These are phyloP conservation scores for Microcebus tavaratra DNA, from an alignment of 2,113 vertebrate genomes.

Conservation along the genomic window DNA sequence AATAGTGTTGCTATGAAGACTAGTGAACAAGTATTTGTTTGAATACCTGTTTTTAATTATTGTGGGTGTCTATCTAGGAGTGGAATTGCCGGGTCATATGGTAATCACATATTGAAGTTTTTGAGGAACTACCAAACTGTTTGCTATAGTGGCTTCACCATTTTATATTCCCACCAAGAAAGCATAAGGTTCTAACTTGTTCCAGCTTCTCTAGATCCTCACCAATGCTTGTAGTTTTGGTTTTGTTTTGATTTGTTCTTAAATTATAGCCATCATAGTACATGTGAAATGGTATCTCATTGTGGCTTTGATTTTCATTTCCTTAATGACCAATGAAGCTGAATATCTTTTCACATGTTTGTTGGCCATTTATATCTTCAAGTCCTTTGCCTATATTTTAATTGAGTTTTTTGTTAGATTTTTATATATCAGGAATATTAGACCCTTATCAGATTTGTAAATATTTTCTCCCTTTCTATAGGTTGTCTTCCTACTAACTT, in stretches of 20 bases:
- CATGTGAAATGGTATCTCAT: neutral
- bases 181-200: neutral
- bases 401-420: neutral
- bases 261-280: neutral
- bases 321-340: neutral
- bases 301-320: conserved; percentile 2
- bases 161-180: neutral
- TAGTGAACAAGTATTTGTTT: neutral
- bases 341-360: neutral
- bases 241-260: neutral
- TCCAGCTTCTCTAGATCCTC: neutral
- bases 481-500: neutral
- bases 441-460: neutral
- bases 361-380: neutral
- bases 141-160: neutral
- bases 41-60: conserved; percentile 37
- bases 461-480: neutral
- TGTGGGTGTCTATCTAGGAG: neutral
- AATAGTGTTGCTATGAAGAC: neutral
- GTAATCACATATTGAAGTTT: conserved; percentile 5
- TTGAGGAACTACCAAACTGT: neutral
- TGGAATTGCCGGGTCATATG: neutral
- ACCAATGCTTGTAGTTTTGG: neutral
- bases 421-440: neutral
- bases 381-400: conserved; percentile 8